Conservation (phyloP, 1,140 invertebrate species). For the Bombus pyrosoma region DNA sequence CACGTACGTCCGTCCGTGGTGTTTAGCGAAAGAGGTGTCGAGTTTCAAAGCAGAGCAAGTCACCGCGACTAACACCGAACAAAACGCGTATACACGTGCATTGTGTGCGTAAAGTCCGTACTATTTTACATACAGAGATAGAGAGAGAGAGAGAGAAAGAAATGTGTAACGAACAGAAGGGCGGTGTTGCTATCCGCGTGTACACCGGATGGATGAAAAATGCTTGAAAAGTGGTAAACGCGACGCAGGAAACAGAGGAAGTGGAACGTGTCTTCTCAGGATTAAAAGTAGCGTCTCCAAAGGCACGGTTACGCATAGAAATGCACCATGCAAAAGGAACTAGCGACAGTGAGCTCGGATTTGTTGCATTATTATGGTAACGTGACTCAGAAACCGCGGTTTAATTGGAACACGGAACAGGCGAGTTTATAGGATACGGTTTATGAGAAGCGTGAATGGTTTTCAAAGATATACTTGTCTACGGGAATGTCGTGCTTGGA, state of each 20-base stretch:
- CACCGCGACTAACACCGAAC: conserved; percentile 1
- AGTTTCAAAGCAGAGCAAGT: conserved; percentile 48
- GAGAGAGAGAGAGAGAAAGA: not conserved
- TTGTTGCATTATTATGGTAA: not conserved
- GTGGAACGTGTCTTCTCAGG: conserved; percentile 4
- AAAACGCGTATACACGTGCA: not conserved
- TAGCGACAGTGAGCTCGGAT: not conserved
- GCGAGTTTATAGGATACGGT: not conserved
- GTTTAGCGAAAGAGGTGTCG: conserved; percentile 52
- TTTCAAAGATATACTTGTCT: not conserved
- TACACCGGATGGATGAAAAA: conserved; percentile 19
- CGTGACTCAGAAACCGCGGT: not conserved
- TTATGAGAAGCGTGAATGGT: not conserved
- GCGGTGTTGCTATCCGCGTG: not conserved
- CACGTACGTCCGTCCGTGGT: conserved; percentile 31
- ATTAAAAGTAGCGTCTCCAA: not conserved
- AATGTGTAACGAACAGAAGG: conserved; percentile 12
- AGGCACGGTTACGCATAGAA: not conserved
- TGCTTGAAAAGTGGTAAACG: conserved; percentile 13
- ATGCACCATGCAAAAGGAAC: not conserved
- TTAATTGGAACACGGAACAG: not conserved
- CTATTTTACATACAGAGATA: not conserved
- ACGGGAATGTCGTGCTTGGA: not conserved
- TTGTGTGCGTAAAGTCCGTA: not conserved
- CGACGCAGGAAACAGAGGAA: conserved; percentile 14